Evolutionary conservation across 2,797 vertebrate genomes (phyloP), one percentile per base, ranked within the genome.

Genomic region (Myotis findleyi): DNA sequence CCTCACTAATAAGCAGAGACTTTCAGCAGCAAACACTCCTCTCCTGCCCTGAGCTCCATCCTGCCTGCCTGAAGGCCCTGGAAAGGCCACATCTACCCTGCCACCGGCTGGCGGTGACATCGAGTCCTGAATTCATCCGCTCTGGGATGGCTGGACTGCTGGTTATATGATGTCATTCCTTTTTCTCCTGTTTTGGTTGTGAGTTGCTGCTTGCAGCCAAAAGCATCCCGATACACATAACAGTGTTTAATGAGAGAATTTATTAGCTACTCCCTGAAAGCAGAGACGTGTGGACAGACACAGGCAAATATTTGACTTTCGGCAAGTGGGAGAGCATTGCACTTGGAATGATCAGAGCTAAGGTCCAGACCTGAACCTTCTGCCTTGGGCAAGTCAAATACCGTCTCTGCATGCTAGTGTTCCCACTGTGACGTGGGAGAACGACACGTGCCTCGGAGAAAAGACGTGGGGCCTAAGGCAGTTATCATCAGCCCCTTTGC

Each of bases 101-200:
- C 2, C 7, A 0, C 21, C 16, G 14, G 0, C 11, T 9, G 11
- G 16, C 0, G 0, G 8, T 3, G 47, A 17, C n/a, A 9, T 0
- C 8, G 73, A 66, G 55, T 51, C 62, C n/a, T 27, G 27, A 55
- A n/a, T 49, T 10, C 12, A 18, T 23, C 57, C 13, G 1, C 18
- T 7, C 21, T 27, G 9, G 55, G 27, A 12, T 23, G 0, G 0
- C 62, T 44, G 14, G 47, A 33, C 33, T 47, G 23, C 33, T 36
- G 69, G 41, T 17, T 41, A 9, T 25, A 13, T 62, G 79, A 62
- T 25, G 6, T 53, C 47, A 59, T 7, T 0, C 14, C 2, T 59
- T 69, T 66, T 13, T 80, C 44, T 64, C 27, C 0, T 20, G 36
- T 71, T 76, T 93, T 57, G 33, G 27, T 71, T 59, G 53, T 9